Conservation (phyloP, 2,888 invertebrate genomes). For the Brachynemurus nebulosus region DNA sequence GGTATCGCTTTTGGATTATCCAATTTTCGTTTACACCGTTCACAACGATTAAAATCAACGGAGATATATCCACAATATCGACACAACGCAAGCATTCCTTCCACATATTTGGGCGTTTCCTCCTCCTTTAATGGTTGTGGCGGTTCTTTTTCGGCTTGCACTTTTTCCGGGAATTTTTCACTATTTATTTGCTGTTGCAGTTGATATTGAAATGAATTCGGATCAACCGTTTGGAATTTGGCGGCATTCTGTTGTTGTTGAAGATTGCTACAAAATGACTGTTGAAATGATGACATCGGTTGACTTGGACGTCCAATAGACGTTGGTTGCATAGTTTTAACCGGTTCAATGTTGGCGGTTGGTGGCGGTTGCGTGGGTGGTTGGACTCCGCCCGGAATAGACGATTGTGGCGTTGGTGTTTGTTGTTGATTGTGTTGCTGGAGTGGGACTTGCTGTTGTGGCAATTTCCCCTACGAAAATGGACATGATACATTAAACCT, state of each 20-base stretch:
- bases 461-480: too few species aligned
- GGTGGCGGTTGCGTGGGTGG: background rate
- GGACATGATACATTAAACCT: too few species aligned
- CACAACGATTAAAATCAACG: slow-evolving; percentile 64
- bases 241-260: too few species aligned
- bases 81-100: slow-evolving; percentile 66
- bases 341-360: background rate
- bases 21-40: slow-evolving; percentile 55
- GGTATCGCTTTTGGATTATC: slow-evolving; percentile 48
- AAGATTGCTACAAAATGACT: slow-evolving; percentile 6
- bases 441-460: slow-evolving; percentile 8
- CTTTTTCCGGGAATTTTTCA: slow-evolving; percentile 9
- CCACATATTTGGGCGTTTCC: slow-evolving; percentile 42
- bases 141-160: slow-evolving; percentile 9
- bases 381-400: background rate
- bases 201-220: slow-evolving; percentile 20
- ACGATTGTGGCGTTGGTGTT: background rate
- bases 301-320: background rate
- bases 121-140: slow-evolving; percentile 41
- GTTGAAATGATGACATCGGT: slow-evolving; percentile 6
- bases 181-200: slow-evolving; percentile 19
- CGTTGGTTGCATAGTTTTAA: background rate
- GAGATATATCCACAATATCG: slow-evolving; percentile 67
- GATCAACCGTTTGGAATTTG: slow-evolving; percentile 1
- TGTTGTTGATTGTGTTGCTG: background rate